Evolutionary conservation across 2,888 invertebrate genomes (phyloP), one percentile per base, ranked within the genome.

Genomic region (Gisinianus flammeolus): DNA sequence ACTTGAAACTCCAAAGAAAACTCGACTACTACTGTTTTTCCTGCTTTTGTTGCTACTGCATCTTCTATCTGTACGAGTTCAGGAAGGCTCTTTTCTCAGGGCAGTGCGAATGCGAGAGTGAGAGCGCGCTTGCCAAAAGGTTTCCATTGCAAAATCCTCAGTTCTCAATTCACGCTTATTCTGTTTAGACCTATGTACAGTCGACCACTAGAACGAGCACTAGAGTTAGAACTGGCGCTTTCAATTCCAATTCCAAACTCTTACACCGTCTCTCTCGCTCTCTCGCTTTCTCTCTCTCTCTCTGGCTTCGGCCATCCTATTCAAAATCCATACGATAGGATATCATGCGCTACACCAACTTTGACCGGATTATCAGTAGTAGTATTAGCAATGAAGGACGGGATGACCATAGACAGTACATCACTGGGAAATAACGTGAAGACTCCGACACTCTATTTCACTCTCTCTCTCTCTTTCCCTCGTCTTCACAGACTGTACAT

Each of bases 91-190:
- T 58, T 76, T 76, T 69, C 76, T 69, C 76, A 76, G 76, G 56
- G 44, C 35, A 52, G 64, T 6, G 56, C 16, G 64, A 71, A 71
- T 52, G 77, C 44, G 52, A 66, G 52, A 52, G 70, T 54, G 70
- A 35, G 54, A 70, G 58, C 52, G 72, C 72, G 72, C 73, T 28
- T 73, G 78, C 78, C 78, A 78, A 78, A 78, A 73, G 73, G 73
- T 69, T 74, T 64, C 73, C 68, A 68, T 78, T 73, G 78, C 78
- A 74, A 78, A 78, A 78, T 73, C 68, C 68, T 73, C 73, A 78
- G 73, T 73, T 78, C 78, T 74, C 68, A 78, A 74, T 78, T 74
- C 77, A 77, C 77, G 72, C 72, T 77, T 77, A 77, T 77, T 77
- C 77, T 77, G 77, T 77, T 77, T 77, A 77, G 77, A 77, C 77